Conservation (phyloP, 2,113 vertebrate genomes). For the Engraulis encrasicolus region DNA sequence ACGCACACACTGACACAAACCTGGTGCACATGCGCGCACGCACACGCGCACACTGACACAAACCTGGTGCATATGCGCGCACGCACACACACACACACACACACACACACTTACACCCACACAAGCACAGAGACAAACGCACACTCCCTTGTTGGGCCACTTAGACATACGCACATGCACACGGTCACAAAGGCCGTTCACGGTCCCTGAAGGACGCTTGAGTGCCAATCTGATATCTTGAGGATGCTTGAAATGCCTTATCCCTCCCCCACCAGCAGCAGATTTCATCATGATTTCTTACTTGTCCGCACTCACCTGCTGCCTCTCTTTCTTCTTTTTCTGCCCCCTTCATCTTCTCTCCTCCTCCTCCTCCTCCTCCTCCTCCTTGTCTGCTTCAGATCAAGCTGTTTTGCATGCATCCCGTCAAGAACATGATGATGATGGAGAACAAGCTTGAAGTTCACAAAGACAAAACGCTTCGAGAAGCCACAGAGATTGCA, state of each 20-base stretch:
- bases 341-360: background rate
- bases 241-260: background rate
- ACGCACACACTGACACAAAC: background rate
- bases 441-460: conserved; percentile 98
- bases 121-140: too few species aligned
- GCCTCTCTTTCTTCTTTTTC: background rate
- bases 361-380: background rate
- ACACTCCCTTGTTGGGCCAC: too few species aligned
- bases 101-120: too few species aligned
- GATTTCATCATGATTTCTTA: background rate
- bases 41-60: background rate
- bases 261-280: background rate
- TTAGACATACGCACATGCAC: too few species aligned
- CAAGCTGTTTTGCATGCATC: conserved; percentile 97
- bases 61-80: background rate
- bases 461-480: conserved; percentile 95
- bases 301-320: background rate
- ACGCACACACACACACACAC: background rate
- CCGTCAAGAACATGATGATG: conserved; percentile 90
- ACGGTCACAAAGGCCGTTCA: too few species aligned
- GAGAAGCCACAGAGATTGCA: conserved; percentile 92
- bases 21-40: background rate
- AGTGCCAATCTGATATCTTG: background rate
- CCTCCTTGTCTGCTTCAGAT: conserved; percentile 75
- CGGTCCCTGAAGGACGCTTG: background rate